Evolutionary conservation across 2,888 invertebrate species (phyloP), one percentile per base, ranked within the genome.

Genomic region (Xiphydria camelus): DNA sequence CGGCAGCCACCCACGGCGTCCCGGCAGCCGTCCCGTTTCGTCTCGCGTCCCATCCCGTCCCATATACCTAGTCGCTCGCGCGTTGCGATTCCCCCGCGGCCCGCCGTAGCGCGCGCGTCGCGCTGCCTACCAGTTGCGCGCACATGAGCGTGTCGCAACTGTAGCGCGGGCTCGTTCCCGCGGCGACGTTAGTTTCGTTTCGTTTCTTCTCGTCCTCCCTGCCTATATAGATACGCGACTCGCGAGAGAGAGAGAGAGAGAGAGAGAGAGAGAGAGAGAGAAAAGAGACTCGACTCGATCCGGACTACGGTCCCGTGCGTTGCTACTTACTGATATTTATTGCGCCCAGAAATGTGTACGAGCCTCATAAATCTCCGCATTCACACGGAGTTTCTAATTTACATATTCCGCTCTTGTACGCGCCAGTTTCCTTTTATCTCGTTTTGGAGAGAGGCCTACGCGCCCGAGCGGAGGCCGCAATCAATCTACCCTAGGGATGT

Each of bases 261-360:
- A n/a, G 23, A 23, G n/a, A 23, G 23, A 23, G n/a, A n/a, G 23
- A n/a, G n/a, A 23, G n/a, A 23, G 23, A n/a, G 23, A 6, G 23
- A n/a, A n/a, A n/a, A n/a, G n/a, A n/a, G 7, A n/a, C 23, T 7
- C 37, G 44, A 48, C 45, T 51, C 56, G 59, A 59, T 62, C 62
- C 63, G 62, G n/a, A n/a, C n/a, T 62, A 63, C 59, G 54, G 65
- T 64, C 62, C 60, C 66, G 62, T 57, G 64, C 67, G 64, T 49
- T 52, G 55, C 75, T 75, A 74, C 75, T 75, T 75, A 74, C 75
- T 73, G 73, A 75, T 75, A 74, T 74, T 75, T 75, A 73, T 75
- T 75, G 69, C 74, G 67, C 62, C 72, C 72, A 73, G 73, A 75
- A 75, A 74, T 71, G 70, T 66, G 73, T 70, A 69, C 65, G 69